Evolutionary conservation across 1,140 invertebrate genomes (phyloP).

Genomic region (Diabrotica virgifera): DNA sequence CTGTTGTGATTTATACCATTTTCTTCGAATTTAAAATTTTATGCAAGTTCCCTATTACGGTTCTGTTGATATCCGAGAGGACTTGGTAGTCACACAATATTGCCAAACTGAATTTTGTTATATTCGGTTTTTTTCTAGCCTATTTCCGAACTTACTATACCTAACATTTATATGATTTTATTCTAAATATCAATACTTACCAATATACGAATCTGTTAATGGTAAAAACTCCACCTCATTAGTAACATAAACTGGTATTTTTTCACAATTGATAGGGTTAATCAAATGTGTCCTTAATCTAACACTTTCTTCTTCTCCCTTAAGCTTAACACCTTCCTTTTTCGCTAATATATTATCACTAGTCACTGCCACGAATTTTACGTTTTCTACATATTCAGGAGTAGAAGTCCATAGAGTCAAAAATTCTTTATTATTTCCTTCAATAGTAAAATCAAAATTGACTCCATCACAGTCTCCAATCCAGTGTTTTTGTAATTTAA

Average conservation of each 20-base stretch:
- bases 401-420: constrained; percentile 73
- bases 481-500: constrained; percentile 90
- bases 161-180: no score
- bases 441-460: constrained; percentile 65
- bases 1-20: no score
- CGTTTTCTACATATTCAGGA: constrained; percentile 72
- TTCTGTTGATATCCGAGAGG: no score
- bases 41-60: no score
- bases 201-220: constrained; percentile 66
- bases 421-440: constrained; percentile 45
- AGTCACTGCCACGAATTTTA: constrained; percentile 61
- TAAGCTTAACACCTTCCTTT: constrained; percentile 38
- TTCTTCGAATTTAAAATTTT: no score
- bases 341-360: constrained; percentile 53
- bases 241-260: constrained; percentile 71
- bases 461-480: constrained; percentile 89
- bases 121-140: no score
- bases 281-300: constrained; percentile 54
- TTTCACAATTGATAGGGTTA: constrained; percentile 72
- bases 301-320: constrained; percentile 34
- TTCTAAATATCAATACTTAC: constrained; percentile 50
- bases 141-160: no score
- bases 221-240: constrained; percentile 58
- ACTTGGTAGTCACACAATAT: no score
- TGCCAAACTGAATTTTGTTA: no score